Base-by-base conservation (phyloP, 1,140 invertebrate genomes). In the Branchinecta lindahli region DNA sequence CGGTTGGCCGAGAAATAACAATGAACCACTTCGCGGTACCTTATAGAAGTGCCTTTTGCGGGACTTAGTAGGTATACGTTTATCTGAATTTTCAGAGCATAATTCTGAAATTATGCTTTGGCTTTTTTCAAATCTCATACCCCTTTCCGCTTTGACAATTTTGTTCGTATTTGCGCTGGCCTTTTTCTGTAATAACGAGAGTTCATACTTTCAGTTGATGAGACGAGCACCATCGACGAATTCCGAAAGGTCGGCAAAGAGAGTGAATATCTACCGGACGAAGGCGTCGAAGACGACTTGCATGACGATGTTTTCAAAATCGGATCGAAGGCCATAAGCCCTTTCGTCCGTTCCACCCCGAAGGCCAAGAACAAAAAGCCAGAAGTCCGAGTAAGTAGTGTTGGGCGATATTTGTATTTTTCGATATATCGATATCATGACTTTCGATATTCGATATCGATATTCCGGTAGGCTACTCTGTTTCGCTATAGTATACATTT, bases 171-270 rank as follows among this genome's bases (percentile, higher is more conserved):
- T 20, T 61, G 52, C 6, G 18, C 2, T 61, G 4, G 18, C 18
- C 1, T 61, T 61, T 12, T 61, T 6, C 52, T 61, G 2, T 1
- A 20, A 61, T 61, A 15, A 61, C 2, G 52, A 61, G 12, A 33
- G 52, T 1, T 61, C 18, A 61, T 61, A 61, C 52, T 61, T 61
- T 61, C 18, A 61, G 52, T 4, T 61, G 6, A 61, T 61, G 52
- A 61, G 18, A 20, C 18, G 12, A 61, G 52, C 52, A 12, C 52
- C 12, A 61, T 61, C 18, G 52, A 61, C 52, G 52, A 61, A 61
- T 61, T 61, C 52, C 52, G 52, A 61, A 61, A 61, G 52, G 18
- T 61, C 6, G 52, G 52, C 52, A 61, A 61, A 61, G 52, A 61
- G 18, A 61, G 52, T 20, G 52, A 61, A 61, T 61, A 61, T 61